Evolutionary conservation across 2,113 vertebrate genomes (phyloP).

Genomic region (Craseonycteris thonglongyai): DNA sequence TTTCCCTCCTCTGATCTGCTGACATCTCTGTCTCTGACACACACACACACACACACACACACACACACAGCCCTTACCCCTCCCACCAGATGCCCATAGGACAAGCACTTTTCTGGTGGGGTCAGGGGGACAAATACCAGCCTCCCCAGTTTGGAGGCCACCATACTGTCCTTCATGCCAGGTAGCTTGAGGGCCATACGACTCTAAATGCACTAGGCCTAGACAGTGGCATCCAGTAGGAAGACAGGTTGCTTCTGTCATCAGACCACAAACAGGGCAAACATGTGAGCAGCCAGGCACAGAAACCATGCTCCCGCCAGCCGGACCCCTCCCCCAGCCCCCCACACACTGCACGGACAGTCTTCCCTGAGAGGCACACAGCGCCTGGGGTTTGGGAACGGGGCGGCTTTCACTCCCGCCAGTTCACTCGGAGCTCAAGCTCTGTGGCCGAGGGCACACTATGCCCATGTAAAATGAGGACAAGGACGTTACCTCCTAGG

Average conservation of each 20-base stretch:
- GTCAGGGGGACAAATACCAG: background rate
- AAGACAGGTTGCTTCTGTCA: background rate
- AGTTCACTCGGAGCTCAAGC: background rate
- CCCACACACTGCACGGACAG: rapidly evolving
- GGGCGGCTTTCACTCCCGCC: background rate
- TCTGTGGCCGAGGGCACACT: background rate
- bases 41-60: background rate
- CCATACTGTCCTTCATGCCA: background rate
- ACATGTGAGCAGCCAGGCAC: background rate
- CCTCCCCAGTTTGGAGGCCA: background rate
- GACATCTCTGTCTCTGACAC: background rate
- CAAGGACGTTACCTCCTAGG: background rate
- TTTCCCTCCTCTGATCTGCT: background rate
- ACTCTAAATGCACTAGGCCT: background rate
- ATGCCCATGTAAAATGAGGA: background rate
- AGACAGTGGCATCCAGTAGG: background rate
- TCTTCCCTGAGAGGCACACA: background rate
- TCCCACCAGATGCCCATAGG: background rate
- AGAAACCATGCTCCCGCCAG: background rate
- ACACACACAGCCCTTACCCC: background rate
- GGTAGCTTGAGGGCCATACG: background rate
- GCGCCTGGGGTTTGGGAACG: background rate
- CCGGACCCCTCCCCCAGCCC: no score
- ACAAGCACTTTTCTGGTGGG: background rate
- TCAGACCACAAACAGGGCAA: background rate